phyloP scores from a whole-genome alignment of 2,113 vertebrate genomes.

The Edolisoma coerulescens region DNA sequence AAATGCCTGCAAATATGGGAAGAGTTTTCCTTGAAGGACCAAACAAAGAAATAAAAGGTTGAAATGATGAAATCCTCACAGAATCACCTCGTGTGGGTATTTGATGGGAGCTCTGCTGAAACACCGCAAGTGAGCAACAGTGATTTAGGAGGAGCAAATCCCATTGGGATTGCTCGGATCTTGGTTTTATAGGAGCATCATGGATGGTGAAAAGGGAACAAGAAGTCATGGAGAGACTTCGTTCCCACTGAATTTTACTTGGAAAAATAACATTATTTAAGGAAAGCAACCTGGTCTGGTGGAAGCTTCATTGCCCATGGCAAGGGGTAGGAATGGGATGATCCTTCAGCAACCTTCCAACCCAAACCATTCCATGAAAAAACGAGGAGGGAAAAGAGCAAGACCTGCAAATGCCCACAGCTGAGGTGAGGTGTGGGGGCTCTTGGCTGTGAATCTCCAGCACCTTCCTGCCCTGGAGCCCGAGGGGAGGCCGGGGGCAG shows the following conservation, averaged over 20 bases:
- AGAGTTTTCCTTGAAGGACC: not conserved
- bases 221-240: not conserved
- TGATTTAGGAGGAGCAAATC: not conserved
- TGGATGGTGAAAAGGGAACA: not conserved
- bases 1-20: not conserved
- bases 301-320: not conserved
- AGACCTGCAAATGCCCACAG: not conserved
- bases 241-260: not conserved
- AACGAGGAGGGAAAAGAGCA: not conserved
- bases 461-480: not conserved
- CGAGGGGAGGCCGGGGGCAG: not conserved
- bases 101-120: not conserved
- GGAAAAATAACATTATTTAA: not conserved
- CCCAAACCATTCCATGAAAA: not conserved
- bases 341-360: not conserved
- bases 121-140: rapidly evolving
- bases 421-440: not conserved
- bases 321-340: rapidly evolving
- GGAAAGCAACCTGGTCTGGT: not conserved
- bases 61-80: not conserved
- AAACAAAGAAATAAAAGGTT: not conserved
- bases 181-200: not conserved
- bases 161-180: not conserved
- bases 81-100: not conserved
- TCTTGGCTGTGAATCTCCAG: not conserved